phyloP scores from a whole-genome alignment of 2,888 invertebrate genomes.

The Caenorhabditis virilis region DNA sequence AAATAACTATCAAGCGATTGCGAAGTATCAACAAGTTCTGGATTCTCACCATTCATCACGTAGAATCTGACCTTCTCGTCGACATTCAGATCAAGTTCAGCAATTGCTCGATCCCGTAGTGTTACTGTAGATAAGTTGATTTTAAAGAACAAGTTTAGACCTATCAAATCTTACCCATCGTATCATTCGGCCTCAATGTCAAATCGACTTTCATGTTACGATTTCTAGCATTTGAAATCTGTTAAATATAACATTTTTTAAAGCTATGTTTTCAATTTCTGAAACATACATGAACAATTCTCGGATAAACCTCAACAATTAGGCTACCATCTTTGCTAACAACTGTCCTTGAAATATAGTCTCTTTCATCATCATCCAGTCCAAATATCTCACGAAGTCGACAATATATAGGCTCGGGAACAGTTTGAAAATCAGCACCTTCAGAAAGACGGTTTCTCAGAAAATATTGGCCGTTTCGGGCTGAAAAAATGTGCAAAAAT shows the following conservation, averaged over 20 bases:
- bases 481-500: slow-evolving; percentile 26
- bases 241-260: slow-evolving; percentile 11
- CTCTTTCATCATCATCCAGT: slow-evolving; percentile 48
- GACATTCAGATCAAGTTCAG: slow-evolving; percentile 34
- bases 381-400: slow-evolving; percentile 34
- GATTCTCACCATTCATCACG: slow-evolving; percentile 32
- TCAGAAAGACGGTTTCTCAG: slow-evolving; percentile 45
- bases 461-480: slow-evolving; percentile 15
- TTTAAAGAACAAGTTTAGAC: slow-evolving; percentile 2
- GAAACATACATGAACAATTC: slow-evolving; percentile 47
- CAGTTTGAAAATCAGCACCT: slow-evolving; percentile 39
- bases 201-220: slow-evolving; percentile 18
- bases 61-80: slow-evolving; percentile 40
- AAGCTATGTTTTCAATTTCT: no score
- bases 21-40: slow-evolving; percentile 33
- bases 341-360: slow-evolving; percentile 51
- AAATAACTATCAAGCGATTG: slow-evolving; percentile 41
- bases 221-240: slow-evolving; percentile 45
- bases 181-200: slow-evolving; percentile 35
- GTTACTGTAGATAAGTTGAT: slow-evolving; percentile 8
- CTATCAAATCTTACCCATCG: slow-evolving; percentile 32
- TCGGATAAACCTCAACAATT: slow-evolving; percentile 56
- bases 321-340: slow-evolving; percentile 24
- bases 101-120: slow-evolving; percentile 35
- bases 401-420: slow-evolving; percentile 46